phyloP scores from a whole-genome alignment of 1,140 invertebrate genomes.

The Danaus melanippus region DNA sequence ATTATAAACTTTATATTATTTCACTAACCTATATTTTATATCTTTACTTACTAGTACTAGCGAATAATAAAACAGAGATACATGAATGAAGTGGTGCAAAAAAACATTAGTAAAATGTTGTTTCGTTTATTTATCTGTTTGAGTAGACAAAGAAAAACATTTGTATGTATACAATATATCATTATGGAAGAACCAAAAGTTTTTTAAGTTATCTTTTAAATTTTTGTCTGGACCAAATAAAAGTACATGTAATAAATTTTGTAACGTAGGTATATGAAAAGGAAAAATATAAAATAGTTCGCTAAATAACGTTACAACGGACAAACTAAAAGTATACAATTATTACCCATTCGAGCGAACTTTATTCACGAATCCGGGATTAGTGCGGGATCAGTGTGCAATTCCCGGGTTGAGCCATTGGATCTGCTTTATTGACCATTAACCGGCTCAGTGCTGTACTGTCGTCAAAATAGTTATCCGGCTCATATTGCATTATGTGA shows the following conservation, averaged over 20 bases:
- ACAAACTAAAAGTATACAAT: constrained; percentile 13
- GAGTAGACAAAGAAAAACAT: too few species aligned
- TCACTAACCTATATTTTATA: neutral
- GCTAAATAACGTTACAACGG: constrained; percentile 1
- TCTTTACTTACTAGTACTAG: neutral
- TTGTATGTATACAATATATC: too few species aligned
- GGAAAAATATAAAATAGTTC: constrained; percentile 1
- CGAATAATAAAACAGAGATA: too few species aligned
- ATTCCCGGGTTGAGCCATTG: constrained; percentile 28
- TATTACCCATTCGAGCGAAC: constrained; percentile 8
- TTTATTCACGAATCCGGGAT: constrained; percentile 25
- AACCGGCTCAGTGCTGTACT: constrained; percentile 12
- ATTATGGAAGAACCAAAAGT: neutral
- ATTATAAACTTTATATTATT: constrained; percentile 4
- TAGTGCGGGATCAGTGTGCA: constrained; percentile 31
- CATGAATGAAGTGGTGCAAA: too few species aligned
- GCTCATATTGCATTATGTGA: constrained; percentile 14
- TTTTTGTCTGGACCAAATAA: neutral
- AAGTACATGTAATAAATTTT: too few species aligned
- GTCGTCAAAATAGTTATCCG: constrained; percentile 18
- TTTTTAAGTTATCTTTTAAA: neutral
- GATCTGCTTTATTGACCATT: constrained; percentile 39
- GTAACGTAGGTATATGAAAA: too few species aligned
- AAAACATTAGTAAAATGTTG: too few species aligned
- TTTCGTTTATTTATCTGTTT: too few species aligned